phyloP scores from a whole-genome alignment of 2,888 invertebrate genomes.

The Rapana venosa region DNA sequence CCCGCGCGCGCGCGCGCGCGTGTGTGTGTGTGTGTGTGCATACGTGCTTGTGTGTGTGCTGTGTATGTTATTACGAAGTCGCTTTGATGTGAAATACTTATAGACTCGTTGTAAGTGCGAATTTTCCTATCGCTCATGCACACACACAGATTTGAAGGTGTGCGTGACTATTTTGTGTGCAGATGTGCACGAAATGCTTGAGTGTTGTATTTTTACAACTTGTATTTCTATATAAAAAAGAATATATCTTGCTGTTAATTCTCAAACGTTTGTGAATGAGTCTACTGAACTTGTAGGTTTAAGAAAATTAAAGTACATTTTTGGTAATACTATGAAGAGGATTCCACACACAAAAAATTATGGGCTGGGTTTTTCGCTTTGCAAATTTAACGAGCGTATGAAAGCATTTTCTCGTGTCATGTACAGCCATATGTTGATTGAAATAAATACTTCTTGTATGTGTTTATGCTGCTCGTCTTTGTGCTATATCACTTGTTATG shows the following conservation, averaged over 20 bases:
- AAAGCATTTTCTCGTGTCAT: not conserved
- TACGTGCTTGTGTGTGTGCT: not conserved
- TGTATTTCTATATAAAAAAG: not conserved
- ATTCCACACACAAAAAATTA: not conserved
- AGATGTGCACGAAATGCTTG: not conserved
- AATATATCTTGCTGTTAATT: not conserved
- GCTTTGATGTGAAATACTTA: not conserved
- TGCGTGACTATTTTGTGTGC: not conserved
- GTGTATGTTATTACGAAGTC: not conserved
- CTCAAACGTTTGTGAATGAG: not conserved
- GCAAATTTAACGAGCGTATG: not conserved
- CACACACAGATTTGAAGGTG: too few species aligned
- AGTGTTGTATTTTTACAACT: not conserved
- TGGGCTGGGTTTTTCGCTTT: not conserved
- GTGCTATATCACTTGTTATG: not conserved
- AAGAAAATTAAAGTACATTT: not conserved
- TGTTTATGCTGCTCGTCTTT: not conserved
- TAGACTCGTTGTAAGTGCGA: not conserved
- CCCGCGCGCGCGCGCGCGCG: not conserved
- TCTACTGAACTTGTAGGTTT: not conserved
- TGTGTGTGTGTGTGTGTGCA: constrained; percentile 13
- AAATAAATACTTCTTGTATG: not conserved
- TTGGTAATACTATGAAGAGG: not conserved
- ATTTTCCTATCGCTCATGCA: not conserved
- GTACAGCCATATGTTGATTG: not conserved